Conservation (phyloP, 53 echinoderm and acorn worm species). For the Pentamera pediparva region DNA sequence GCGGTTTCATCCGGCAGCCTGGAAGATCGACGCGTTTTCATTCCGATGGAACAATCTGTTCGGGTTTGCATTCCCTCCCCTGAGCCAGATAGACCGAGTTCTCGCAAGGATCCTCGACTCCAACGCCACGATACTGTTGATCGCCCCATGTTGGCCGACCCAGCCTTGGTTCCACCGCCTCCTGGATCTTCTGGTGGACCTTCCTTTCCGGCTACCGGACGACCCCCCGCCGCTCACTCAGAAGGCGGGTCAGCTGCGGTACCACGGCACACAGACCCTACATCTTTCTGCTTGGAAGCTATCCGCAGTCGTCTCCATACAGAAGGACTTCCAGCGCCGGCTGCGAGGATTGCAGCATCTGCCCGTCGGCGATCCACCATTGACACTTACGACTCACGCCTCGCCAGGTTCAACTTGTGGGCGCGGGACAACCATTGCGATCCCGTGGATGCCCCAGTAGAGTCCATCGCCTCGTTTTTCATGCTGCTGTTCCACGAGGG, state of each 20-base stretch:
- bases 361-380: slow-evolving; percentile 19
- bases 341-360: slow-evolving; percentile 13
- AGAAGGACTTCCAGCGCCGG: slow-evolving; percentile 22
- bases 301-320: neutral
- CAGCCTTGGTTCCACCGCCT: slow-evolving; percentile 37
- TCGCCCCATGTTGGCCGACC: slow-evolving; percentile 27
- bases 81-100: neutral
- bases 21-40: neutral
- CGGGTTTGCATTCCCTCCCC: slow-evolving; percentile 30
- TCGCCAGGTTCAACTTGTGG: slow-evolving; percentile 12
- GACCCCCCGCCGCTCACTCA: neutral
- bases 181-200: slow-evolving; percentile 4
- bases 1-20: slow-evolving; percentile 5
- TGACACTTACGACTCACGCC: slow-evolving; percentile 9
- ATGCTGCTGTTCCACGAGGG: neutral
- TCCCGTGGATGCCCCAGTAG: neutral
- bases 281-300: slow-evolving; percentile 28
- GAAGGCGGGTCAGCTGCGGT: neutral
- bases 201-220: slow-evolving; percentile 1
- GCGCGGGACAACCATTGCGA: neutral
- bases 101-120: neutral
- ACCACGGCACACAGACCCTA: neutral
- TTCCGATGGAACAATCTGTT: neutral
- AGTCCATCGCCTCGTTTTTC: neutral
- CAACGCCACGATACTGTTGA: neutral